A percentile compares a stretch with the other conserved stretches of the same genome.
phyloP scores from a whole-genome alignment of 2,888 invertebrate species.

The Chirona hameri region DNA sequence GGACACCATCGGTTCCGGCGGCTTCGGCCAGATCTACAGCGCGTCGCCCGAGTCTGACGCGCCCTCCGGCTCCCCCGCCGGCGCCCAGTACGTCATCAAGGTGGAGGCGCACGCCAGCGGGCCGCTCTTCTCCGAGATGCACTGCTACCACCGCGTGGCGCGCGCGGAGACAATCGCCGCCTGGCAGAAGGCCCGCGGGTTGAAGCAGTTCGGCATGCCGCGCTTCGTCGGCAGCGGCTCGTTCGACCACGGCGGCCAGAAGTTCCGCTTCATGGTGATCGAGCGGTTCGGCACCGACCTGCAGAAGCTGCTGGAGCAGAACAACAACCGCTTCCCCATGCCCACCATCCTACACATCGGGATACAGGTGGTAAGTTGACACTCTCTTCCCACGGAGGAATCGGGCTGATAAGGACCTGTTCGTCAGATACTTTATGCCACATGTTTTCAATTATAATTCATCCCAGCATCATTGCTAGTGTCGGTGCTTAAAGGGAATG shows the following conservation, averaged over 20 bases:
- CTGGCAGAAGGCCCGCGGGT: slow-evolving; percentile 53
- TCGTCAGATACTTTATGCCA: too few species aligned
- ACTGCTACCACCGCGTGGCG: slow-evolving; percentile 85
- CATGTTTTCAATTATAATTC: too few species aligned
- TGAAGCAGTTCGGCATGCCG: slow-evolving; percentile 78
- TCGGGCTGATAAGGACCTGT: too few species aligned
- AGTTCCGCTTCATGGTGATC: slow-evolving; percentile 87
- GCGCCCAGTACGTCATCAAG: slow-evolving; percentile 75
- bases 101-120: slow-evolving; percentile 93
- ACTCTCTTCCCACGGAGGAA: too few species aligned
- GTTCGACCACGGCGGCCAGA: slow-evolving; percentile 66
- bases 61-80: not conserved
- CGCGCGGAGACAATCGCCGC: slow-evolving; percentile 55
- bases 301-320: slow-evolving; percentile 66
- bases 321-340: slow-evolving; percentile 63
- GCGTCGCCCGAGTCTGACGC: not conserved
- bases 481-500: too few species aligned
- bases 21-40: slow-evolving; percentile 47
- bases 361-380: slow-evolving; percentile 66
- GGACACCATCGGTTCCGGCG: slow-evolving; percentile 36
- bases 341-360: slow-evolving; percentile 76
- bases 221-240: slow-evolving; percentile 85
- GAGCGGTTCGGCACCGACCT: slow-evolving; percentile 84
- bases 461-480: too few species aligned
- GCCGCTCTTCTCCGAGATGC: slow-evolving; percentile 93